phyloP scores from a whole-genome alignment of 2,888 invertebrate species.

The Crepidodera aurea region DNA sequence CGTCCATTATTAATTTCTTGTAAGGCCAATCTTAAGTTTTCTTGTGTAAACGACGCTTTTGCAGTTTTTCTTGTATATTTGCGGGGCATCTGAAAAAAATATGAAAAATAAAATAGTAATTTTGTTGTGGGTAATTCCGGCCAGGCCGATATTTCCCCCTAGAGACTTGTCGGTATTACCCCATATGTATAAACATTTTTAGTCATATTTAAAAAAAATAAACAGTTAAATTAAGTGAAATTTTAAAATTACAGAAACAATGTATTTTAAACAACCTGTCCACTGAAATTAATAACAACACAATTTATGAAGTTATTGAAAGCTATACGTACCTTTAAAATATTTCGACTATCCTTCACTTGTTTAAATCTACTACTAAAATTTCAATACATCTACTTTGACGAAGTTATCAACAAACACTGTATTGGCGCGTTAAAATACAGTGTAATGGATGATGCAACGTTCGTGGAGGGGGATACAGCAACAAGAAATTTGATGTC shows the following conservation, averaged over 20 bases:
- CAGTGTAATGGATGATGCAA: background rate
- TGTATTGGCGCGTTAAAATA: background rate
- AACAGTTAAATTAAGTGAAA: background rate
- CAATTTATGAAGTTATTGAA: background rate
- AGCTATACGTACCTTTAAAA: background rate
- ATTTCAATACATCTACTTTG: background rate
- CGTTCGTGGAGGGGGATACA: background rate
- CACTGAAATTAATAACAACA: background rate
- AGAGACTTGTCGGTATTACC: background rate
- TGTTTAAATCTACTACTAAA: background rate
- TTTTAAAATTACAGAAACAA: background rate
- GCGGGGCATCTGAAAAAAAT: background rate
- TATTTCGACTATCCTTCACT: background rate
- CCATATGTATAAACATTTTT: background rate
- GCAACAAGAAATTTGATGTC: background rate
- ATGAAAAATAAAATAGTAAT: background rate
- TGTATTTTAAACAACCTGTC: background rate
- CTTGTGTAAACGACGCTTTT: background rate
- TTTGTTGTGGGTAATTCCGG: conserved; percentile 3
- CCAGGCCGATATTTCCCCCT: background rate
- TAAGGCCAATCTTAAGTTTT: background rate
- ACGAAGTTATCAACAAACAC: background rate
- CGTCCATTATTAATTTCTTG: background rate
- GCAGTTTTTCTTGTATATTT: background rate
- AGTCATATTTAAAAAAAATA: background rate